Evolutionary conservation across 2,888 invertebrate genomes (phyloP), one percentile per base, ranked within the genome.

Genomic region (Drosophila infuscata): DNA sequence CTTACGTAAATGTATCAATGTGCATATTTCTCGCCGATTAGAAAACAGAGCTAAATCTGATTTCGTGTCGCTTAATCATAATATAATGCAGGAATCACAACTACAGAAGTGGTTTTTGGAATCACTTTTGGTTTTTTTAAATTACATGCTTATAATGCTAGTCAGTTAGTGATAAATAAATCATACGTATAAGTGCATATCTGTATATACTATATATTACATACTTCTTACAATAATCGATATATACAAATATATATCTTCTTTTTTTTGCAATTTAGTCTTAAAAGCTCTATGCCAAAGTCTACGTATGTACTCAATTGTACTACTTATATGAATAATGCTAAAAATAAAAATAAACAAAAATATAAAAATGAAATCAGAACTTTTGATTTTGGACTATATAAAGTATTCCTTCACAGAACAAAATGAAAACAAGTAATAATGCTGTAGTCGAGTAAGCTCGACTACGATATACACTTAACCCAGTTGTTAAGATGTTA

Each of bases 111-210:
- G 17, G 29, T 29, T 29, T 29, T 49, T 29, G 29, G 17, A 48
- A 46, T 46, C 46, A 25, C 25, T 25, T 1, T 15, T 46, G 4
- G 2, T 46, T 8, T 46, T 46, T 46, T 25, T 9, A 67, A 72
- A 76, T 66, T 15, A 25, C 15, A 63, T 54, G 70, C 70, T 65
- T 52, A 64, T 81, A 78, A 70, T 72, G 70, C 80, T 88, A 88
- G 77, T 77, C 83, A 78, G 36, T 66, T 82, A 83, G 77, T 43
- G 57, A 66, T 81, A 82, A 74, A 61, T 46, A 52, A 65, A 38
- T 49, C 33, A 36, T 64, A 64, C 29, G 46, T 53, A 36, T 76
- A 66, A 68, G 67, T 17, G 63, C 52, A 49, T 64, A 74, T 35
- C 25, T 62, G 69, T 64, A 68, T 53, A 77, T 35, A 49, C 61